Evolutionary conservation across 1,140 invertebrate genomes (phyloP).

Genomic region (Proctacanthus coquilletti): DNA sequence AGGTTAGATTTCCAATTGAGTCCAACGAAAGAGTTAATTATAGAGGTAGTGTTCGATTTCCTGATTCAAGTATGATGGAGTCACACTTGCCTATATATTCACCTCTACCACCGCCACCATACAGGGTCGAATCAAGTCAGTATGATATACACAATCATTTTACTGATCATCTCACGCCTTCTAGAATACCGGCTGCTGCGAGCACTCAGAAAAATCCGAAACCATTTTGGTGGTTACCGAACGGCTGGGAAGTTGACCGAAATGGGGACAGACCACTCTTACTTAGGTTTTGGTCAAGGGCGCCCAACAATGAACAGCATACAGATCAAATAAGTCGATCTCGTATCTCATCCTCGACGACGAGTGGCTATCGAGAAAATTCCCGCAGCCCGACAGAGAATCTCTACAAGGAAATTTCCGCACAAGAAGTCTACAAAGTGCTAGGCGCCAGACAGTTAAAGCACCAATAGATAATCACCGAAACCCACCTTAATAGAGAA

Average conservation of each 20-base stretch:
- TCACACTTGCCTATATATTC: not conserved
- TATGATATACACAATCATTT: not conserved
- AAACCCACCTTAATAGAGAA: too few relatives aligned
- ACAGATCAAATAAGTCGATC: not conserved
- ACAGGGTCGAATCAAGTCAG: not conserved
- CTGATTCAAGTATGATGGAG: not conserved
- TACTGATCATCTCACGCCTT: not conserved
- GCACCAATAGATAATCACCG: too few relatives aligned
- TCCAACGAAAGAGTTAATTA: not conserved
- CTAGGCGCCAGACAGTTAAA: too few relatives aligned
- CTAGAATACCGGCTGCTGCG: not conserved
- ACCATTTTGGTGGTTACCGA: constrained; percentile 1
- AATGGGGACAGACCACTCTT: not conserved
- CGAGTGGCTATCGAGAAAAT: not conserved
- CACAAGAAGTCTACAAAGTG: not conserved
- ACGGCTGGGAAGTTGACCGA: not conserved
- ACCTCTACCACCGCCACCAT: not conserved
- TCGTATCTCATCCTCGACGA: not conserved
- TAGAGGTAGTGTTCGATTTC: not conserved
- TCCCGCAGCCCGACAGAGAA: not conserved
- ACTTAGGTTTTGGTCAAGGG: constrained; percentile 1
- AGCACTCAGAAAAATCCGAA: not conserved
- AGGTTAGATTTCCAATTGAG: not conserved
- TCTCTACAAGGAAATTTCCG: not conserved
- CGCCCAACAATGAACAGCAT: not conserved